A percentile compares a stretch with the other conserved stretches of the same genome.
Evolutionary conservation across 2,113 vertebrate genomes (phyloP).

Genomic region (Callospermophilus lateralis): DNA sequence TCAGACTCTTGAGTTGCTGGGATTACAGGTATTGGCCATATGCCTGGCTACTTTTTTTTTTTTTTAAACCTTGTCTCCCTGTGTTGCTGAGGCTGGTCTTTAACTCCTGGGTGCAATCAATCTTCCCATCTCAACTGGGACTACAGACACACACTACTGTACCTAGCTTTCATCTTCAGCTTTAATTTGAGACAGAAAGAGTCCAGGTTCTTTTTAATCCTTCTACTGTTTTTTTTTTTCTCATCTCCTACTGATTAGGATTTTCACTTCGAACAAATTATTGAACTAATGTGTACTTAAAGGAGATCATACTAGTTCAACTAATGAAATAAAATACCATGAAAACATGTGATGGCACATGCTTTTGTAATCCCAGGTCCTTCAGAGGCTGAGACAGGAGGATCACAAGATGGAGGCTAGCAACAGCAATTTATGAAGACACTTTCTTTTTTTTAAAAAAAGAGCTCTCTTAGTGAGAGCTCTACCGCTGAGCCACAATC

Average conservation of each 20-base stretch:
- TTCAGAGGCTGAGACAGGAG: background rate
- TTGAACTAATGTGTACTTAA: background rate
- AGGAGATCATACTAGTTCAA: background rate
- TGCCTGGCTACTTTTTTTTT: background rate
- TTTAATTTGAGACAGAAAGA: background rate
- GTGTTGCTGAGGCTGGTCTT: background rate
- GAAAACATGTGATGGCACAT: background rate
- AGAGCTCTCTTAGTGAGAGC: too few relatives aligned
- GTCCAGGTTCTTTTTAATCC: background rate
- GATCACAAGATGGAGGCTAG: background rate
- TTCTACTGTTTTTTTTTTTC: background rate
- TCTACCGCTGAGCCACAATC: too few relatives aligned
- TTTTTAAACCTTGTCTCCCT: background rate
- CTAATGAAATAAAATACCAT: background rate
- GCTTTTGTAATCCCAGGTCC: background rate
- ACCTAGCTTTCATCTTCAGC: background rate
- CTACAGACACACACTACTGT: background rate
- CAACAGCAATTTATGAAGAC: background rate
- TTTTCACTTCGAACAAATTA: constrained; percentile 20
- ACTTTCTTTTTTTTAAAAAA: too few relatives aligned
- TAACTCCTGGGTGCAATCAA: too few relatives aligned
- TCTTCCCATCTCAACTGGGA: background rate
- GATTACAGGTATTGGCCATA: too few relatives aligned
- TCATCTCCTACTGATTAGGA: background rate
- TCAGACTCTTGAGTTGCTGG: too few relatives aligned